Evolutionary conservation across 1,140 invertebrate genomes (phyloP).

Genomic region (Dreissena rostriformis): DNA sequence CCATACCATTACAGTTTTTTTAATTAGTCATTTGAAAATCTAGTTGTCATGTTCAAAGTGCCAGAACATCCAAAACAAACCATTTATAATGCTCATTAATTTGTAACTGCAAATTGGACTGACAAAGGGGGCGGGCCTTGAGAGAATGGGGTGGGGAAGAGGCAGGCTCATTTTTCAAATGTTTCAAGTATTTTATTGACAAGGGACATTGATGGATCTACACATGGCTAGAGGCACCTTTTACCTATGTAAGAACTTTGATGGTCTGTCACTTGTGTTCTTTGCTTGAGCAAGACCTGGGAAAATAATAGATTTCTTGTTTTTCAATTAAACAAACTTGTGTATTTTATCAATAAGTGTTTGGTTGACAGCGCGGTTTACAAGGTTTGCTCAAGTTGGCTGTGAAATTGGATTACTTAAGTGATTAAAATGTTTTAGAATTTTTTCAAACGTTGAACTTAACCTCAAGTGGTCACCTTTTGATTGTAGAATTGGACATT

Average conservation of each 20-base stretch:
- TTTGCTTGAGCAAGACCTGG: neutral
- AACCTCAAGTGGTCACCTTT: too few relatives aligned
- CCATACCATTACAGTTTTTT: too few relatives aligned
- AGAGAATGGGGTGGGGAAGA: neutral
- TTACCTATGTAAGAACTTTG: neutral
- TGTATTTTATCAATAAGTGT: constrained; percentile 4
- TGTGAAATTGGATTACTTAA: too few relatives aligned
- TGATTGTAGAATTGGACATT: too few relatives aligned
- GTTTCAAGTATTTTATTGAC: constrained; percentile 1
- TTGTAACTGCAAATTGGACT: too few relatives aligned
- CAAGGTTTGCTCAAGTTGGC: too few relatives aligned
- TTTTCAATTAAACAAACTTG: constrained; percentile 5
- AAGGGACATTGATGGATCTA: constrained; percentile 1
- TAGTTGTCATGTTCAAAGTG: too few relatives aligned
- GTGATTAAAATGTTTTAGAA: too few relatives aligned
- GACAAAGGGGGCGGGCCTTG: neutral
- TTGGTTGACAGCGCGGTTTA: neutral
- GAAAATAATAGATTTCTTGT: neutral
- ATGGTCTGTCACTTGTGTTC: neutral
- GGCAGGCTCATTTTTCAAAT: neutral
- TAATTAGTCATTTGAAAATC: too few relatives aligned
- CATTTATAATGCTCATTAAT: too few relatives aligned
- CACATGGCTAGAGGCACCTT: neutral
- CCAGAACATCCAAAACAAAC: too few relatives aligned
- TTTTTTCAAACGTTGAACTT: too few relatives aligned